Evolutionary conservation across 2,113 vertebrate species (phyloP).

Genomic region (Corydoras sp.): DNA sequence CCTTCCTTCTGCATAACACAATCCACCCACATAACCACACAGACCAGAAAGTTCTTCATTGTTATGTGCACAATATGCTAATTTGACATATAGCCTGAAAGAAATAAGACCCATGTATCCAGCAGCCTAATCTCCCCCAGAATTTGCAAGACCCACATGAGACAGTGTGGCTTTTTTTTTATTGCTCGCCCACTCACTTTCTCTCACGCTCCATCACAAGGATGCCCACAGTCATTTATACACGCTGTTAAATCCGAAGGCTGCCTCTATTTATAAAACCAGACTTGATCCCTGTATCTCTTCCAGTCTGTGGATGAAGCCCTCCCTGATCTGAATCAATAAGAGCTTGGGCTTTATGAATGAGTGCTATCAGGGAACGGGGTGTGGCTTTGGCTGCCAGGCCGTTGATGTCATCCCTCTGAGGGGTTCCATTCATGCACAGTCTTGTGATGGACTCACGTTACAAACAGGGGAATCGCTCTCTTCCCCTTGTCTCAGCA

Average conservation of each 20-base stretch:
- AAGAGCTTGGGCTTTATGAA: slow-evolving; percentile 57
- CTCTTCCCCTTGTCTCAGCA: slow-evolving; percentile 20
- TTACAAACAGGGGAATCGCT: slow-evolving; percentile 63
- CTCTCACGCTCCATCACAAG: slow-evolving; percentile 30
- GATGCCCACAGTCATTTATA: background rate
- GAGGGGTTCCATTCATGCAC: slow-evolving; percentile 61
- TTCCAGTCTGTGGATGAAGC: slow-evolving; percentile 30
- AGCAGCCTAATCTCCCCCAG: slow-evolving; percentile 21
- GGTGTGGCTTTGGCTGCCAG: slow-evolving; percentile 49
- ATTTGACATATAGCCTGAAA: slow-evolving; percentile 40
- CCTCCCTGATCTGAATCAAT: slow-evolving; percentile 49
- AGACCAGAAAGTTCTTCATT: background rate
- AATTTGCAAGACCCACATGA: slow-evolving; percentile 29
- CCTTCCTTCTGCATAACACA: slow-evolving; percentile 31
- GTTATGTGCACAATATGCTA: slow-evolving; percentile 29
- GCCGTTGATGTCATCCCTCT: slow-evolving; percentile 67
- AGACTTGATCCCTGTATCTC: slow-evolving; percentile 44
- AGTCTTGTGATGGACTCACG: slow-evolving; percentile 59
- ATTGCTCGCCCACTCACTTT: slow-evolving; percentile 30
- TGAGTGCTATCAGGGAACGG: slow-evolving; percentile 57
- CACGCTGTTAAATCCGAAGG: slow-evolving; percentile 9
- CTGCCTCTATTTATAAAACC: slow-evolving; percentile 55
- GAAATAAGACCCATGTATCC: slow-evolving; percentile 34
- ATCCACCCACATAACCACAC: background rate
- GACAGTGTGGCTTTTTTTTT: slow-evolving; percentile 32